Base-by-base conservation (phyloP, 2,888 invertebrate genomes). In the Biston betularia region DNA sequence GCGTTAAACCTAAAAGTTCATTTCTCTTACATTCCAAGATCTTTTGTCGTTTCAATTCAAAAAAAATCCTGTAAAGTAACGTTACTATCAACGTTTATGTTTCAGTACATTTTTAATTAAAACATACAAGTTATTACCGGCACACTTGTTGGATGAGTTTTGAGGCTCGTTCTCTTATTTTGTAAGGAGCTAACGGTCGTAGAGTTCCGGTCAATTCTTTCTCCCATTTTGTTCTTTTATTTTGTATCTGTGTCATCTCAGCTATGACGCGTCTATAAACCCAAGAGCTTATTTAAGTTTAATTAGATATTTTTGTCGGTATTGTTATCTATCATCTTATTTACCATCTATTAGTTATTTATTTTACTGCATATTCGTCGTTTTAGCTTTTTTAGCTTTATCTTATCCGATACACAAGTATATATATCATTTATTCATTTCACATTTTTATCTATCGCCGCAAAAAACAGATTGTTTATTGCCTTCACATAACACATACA, bases 1-100 rank as follows among this genome's bases (percentile, higher is more conserved):
- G 69, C 59, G 65, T 77, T 14, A 90, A 58, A 3, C 82, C 84
- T 24, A 92, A 70, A 5, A 85, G 49, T 68, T 87, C 80, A 62
- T 89, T 85, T 64, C 75, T 69, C 67, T 79, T 80, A 64, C 79
- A 83, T 45, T 85, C 76, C 60, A 67, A 60, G n/a, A 80, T 63
- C 40, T 71, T 83, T 66, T 79, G 75, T 59, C 92, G 78, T 76
- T 91, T 92, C 0, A 82, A 58, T 70, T 84, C 70, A 69, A 90
- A 89, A 73, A 85, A 90, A 24, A 65, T 68, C 71, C 92, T 92
- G 74, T 0, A 81, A 81, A 50, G 6, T 40, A 7, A 38, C 3
- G 3, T 24, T 24, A 3, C 24, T 24, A 3, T 24, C 1, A 24
- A 24, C 1, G 1, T 24, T 24, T 24, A 24, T 24, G 5, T 14